Evolutionary conservation across 64 coral and sea anemone species (phyloP), one percentile per base, ranked within the genome.

Genomic region (Astreopora myriophthalma): DNA sequence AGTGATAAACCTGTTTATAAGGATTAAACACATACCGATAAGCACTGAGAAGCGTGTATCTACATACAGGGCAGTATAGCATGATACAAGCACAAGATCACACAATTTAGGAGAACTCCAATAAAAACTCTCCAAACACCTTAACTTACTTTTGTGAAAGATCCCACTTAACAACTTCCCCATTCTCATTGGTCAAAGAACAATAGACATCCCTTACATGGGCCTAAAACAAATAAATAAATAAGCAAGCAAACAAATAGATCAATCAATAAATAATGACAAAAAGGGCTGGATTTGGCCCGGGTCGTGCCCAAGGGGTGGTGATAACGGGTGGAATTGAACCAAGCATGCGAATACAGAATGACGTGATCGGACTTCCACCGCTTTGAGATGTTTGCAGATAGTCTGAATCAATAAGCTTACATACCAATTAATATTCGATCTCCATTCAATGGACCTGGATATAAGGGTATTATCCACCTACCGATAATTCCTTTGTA

Each of bases 131-230:
- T n/a, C n/a, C n/a, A n/a, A n/a, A n/a, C n/a, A 51, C 58, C 58
- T 62, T 20, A 70, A 71, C 28, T 71, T 34, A 71, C 68, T 71
- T 33, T 71, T 35, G 68, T 31, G 68, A 71, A 71, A 71, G 28
- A 71, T 71, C 68, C 68, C 68, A 71, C 28, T 71, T 71, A 71
- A 71, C 31, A 71, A 12, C 27, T 35, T 71, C 68, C 29, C 68
- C 68, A 71, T 71, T 33, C 68, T 71, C 68, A 71, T 16, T 32
- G 68, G 68, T 71, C 68, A 71, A 33, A 13, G 68, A 13, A 71
- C 68, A 71, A 71, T 71, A 71, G 9, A 71, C 68, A 33, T 71
- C 68, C 28, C 68, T 71, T 33, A 71, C 68, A 71, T 71, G 68
- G 13, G 28, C 68, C 68, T 71, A 44, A 44, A 14, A 34, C 2